These are phyloP conservation scores for Acrocephalus arundinaceus DNA, from an alignment of 2,113 vertebrate species.

Conservation along the genomic window DNA sequence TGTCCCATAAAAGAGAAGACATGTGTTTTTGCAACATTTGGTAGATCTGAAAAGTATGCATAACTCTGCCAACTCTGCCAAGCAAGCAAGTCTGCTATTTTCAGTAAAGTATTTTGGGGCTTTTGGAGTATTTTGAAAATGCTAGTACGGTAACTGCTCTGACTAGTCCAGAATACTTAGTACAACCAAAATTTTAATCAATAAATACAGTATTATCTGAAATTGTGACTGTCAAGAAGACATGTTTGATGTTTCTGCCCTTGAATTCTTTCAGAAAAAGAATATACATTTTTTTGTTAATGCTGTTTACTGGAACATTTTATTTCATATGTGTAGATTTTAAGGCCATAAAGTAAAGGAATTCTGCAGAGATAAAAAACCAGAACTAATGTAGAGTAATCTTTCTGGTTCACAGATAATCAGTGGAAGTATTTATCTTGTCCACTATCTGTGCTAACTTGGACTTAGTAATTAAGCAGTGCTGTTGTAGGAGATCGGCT, in stretches of 20 bases:
- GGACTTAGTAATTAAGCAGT: not conserved
- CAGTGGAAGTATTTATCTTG: not conserved
- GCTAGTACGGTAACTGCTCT: not conserved
- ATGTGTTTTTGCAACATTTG: conserved; percentile 30
- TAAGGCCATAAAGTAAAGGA: not conserved
- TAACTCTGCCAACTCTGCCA: not conserved
- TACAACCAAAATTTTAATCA: not conserved
- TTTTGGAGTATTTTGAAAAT: conserved; percentile 10
- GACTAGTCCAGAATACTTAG: not conserved
- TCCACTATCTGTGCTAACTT: not conserved
- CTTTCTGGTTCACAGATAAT: not conserved
- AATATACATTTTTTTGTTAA: not conserved
- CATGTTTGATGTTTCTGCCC: not conserved
- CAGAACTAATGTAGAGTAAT: not conserved
- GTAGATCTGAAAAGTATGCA: conserved; percentile 26
- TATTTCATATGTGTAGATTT: not conserved
- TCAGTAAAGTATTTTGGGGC: conserved; percentile 3
- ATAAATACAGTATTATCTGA: not conserved
- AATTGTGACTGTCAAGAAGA: not conserved
- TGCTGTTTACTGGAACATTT: not conserved
- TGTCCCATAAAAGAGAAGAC: conserved; percentile 12
- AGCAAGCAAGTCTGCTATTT: conserved; percentile 24
- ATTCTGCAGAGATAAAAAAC: not conserved
- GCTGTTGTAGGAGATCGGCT: not conserved
- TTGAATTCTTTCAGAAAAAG: not conserved